phyloP scores from a whole-genome alignment of 2,113 vertebrate genomes.

The Galeopterus variegatus region DNA sequence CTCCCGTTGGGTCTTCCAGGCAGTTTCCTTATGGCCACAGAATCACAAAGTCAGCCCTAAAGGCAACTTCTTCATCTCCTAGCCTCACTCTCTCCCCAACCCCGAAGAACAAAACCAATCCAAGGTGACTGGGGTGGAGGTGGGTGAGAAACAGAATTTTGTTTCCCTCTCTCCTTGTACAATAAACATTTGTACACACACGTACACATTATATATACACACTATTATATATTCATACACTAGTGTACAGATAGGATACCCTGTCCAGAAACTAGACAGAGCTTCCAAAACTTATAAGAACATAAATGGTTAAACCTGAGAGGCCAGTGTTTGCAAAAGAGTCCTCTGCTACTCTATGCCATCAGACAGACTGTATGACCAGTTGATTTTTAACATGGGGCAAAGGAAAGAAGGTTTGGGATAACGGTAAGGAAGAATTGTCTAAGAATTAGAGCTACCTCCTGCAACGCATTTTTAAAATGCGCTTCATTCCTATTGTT shows the following conservation, averaged over 20 bases:
- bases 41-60: neutral
- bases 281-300: neutral
- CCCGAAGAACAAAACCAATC: neutral
- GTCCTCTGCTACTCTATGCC: accelerated
- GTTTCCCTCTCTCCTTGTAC: neutral
- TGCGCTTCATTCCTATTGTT: neutral
- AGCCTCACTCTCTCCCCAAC: neutral
- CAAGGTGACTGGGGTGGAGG: neutral
- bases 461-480: neutral
- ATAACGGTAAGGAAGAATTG: neutral
- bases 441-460: neutral
- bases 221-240: accelerated
- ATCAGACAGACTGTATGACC: neutral
- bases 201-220: too few relatives aligned
- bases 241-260: neutral
- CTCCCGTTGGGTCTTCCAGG: neutral
- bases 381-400: neutral
- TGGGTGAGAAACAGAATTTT: neutral
- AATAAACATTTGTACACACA: neutral
- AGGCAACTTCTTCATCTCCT: neutral
- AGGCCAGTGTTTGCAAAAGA: accelerated
- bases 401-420: neutral
- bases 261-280: accelerated
- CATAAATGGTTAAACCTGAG: accelerated
- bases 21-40: too few relatives aligned